Evolutionary conservation across 2,113 vertebrate species (phyloP).

Genomic region (Crotalus tigris): DNA sequence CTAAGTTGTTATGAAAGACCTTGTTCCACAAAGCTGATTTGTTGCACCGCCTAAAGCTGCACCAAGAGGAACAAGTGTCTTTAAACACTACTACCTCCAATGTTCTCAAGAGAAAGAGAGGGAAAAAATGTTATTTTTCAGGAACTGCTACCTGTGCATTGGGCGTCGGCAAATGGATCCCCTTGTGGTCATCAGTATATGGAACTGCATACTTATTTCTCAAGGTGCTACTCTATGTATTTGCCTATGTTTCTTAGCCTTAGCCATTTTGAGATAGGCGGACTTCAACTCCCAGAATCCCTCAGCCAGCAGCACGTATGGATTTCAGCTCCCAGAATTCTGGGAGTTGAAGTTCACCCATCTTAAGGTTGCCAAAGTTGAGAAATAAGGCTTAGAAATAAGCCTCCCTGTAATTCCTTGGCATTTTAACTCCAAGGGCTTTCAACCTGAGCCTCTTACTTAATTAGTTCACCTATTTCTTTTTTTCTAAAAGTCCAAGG

Average conservation of each 20-base stretch:
- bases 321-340: neutral
- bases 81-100: neutral
- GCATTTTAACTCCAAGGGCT: neutral
- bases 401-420: neutral
- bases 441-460: neutral
- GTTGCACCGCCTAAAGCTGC: neutral
- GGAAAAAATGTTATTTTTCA: neutral
- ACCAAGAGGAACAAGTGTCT: neutral
- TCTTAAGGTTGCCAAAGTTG: neutral
- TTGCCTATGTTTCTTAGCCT: neutral
- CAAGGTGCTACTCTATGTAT: neutral
- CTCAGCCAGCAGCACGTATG: neutral
- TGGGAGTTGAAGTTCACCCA: neutral
- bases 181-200: neutral
- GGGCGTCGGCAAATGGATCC: neutral
- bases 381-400: neutral
- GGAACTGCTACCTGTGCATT: neutral
- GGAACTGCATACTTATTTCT: neutral
- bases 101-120: neutral
- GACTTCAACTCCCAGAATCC: neutral
- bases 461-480: neutral
- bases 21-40: neutral
- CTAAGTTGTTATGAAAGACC: neutral
- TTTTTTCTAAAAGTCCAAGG: neutral
- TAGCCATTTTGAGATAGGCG: neutral